phyloP scores from a whole-genome alignment of 2,888 invertebrate species.

The Cheilosia urbana region DNA sequence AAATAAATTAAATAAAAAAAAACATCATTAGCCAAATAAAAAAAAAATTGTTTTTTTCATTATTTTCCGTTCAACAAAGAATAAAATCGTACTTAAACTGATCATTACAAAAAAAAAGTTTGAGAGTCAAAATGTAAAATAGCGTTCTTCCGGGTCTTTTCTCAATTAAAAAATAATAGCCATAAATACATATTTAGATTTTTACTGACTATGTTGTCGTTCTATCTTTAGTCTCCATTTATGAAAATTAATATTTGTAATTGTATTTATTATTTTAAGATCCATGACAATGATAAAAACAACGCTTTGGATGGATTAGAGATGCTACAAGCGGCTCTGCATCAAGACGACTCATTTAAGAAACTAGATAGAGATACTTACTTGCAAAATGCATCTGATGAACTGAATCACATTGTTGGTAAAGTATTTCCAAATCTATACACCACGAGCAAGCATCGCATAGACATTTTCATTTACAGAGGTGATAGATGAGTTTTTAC shows the following conservation, averaged over 20 bases:
- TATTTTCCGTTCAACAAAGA: too few species aligned
- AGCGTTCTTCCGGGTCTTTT: too few species aligned
- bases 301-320: slow-evolving; percentile 95
- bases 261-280: slow-evolving; percentile 74
- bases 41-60: too few species aligned
- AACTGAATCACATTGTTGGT: slow-evolving; percentile 82
- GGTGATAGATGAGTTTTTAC: slow-evolving; percentile 92
- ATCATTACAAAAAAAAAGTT: too few species aligned
- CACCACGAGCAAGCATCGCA: neutral
- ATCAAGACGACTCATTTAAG: slow-evolving; percentile 85
- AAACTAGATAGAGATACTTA: slow-evolving; percentile 80
- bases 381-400: slow-evolving; percentile 80
- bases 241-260: neutral
- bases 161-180: too few species aligned
- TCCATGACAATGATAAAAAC: slow-evolving; percentile 96
- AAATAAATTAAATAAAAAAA: too few species aligned
- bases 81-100: too few species aligned
- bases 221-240: too few species aligned
- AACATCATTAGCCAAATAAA: too few species aligned
- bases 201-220: too few species aligned
- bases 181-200: too few species aligned
- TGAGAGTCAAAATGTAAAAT: too few species aligned
- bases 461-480: slow-evolving; percentile 85
- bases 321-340: slow-evolving; percentile 87
- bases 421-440: slow-evolving; percentile 27